Conservation (phyloP, 2,797 vertebrate species). For the Sarcoramphus papa region DNA sequence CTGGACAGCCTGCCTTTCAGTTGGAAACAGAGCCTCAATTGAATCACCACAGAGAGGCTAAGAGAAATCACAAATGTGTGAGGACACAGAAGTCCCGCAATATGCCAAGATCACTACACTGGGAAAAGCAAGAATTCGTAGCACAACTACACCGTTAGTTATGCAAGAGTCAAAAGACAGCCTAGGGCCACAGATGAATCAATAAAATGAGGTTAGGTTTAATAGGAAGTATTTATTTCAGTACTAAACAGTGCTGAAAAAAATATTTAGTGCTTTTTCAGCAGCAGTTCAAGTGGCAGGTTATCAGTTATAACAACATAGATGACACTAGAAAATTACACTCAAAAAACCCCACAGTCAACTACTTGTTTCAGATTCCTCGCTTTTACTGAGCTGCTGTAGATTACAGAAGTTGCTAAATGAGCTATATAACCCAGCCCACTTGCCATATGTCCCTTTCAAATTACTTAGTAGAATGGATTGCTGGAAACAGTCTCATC, state of each 20-base stretch:
- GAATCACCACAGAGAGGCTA: conserved; percentile 21
- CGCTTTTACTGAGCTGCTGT: background rate
- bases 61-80: background rate
- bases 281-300: background rate
- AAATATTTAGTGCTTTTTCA: background rate
- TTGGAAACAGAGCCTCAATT: conserved; percentile 31
- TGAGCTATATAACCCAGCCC: conserved; percentile 27
- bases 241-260: background rate
- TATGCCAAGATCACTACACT: background rate
- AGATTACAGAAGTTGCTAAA: conserved; percentile 6
- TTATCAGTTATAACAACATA: background rate
- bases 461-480: background rate
- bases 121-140: background rate
- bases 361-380: background rate
- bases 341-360: background rate
- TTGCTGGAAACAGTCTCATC: background rate
- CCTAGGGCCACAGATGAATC: background rate
- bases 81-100: background rate
- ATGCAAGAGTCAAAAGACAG: background rate
- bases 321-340: background rate
- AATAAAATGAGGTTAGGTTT: background rate
- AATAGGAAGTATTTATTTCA: conserved; percentile 17
- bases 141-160: background rate
- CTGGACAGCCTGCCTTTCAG: conserved; percentile 51
- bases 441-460: conserved; percentile 32